Percentiles rank a stretch among this genome's conserved stretches.
Evolutionary conservation across 2,888 invertebrate species (phyloP).

Genomic region (Disparrhopalites patrizii): DNA sequence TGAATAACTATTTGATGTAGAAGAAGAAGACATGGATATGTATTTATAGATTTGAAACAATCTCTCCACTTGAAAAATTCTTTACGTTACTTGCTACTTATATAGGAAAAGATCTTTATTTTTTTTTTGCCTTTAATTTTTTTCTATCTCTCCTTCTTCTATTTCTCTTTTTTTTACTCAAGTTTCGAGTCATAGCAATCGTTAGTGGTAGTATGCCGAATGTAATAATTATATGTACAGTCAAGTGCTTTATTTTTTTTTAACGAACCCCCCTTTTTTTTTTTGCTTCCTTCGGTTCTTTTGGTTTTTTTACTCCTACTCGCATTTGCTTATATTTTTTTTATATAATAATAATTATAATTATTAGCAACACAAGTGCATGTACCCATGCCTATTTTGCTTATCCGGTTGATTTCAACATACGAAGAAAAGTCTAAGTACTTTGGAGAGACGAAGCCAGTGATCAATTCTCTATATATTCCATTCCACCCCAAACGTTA

Average conservation of each 20-base stretch:
- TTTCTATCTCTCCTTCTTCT: background rate
- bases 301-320: background rate
- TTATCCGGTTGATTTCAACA: background rate
- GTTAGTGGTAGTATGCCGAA: too few species aligned
- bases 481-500: background rate
- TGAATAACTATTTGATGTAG: constrained; percentile 47
- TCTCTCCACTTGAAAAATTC: constrained; percentile 32
- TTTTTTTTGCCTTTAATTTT: background rate
- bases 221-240: too few species aligned
- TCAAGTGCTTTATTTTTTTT: too few species aligned
- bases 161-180: too few species aligned
- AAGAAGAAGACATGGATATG: constrained; percentile 47
- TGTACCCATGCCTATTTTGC: background rate
- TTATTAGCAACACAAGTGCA: too few species aligned
- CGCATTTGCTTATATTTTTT: background rate
- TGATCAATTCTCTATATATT: background rate
- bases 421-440: background rate
- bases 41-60: constrained; percentile 49
- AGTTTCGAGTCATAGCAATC: too few species aligned
- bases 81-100: constrained; percentile 9
- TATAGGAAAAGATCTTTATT: background rate
- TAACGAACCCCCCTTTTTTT: too few species aligned
- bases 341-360: too few species aligned
- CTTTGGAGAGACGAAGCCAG: too few species aligned
- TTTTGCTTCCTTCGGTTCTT: background rate